Base-by-base conservation (phyloP, 2,113 vertebrate species). In the Athene noctua region DNA sequence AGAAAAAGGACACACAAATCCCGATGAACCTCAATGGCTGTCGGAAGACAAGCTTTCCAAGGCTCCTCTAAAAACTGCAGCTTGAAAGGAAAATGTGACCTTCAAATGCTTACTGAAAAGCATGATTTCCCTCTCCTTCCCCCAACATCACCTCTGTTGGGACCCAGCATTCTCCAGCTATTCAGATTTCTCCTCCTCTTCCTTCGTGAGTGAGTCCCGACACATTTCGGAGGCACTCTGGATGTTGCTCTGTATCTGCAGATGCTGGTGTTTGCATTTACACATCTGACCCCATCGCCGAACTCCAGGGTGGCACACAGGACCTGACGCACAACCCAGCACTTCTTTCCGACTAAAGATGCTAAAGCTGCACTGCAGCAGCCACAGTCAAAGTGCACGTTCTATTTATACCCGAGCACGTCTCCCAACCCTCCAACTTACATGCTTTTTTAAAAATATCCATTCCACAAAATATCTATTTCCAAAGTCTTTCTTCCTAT, bases 251-350 rank as follows among this genome's bases (percentile, higher is more conserved):
- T 14, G 18, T 20, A 10, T 15, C 66, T 13, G 67, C 0, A 0
- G 62, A 15, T 9, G 58, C 1, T 0, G 26, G 25, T 0, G 3
- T 5, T 46, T 5, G 3, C 4, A 0, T 0, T 55, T 7, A 42
- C 84, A 40, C 1, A 0, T n/a, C 17, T 2, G 0, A 34, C 1
- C 0, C 13, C 6, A 0, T 0, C 1, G 3, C 63, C 2, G 0
- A 40, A 14, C 52, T 6, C 15, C 6, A 11, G 70, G 78, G 40
- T 2, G 40, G 59, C 78, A 63, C 68, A 15, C 38, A 1, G 9
- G 17, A 17, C 85, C 72, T 6, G 51, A 57, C 12, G 6, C 46
- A 22, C 2, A 3, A 13, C 88, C 65, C 5, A 10, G 18, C 12
- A 2, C 47, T 34, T 29, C 65, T 6, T 27, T 8, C 65, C 20